phyloP scores from a whole-genome alignment of 2,888 invertebrate species.

The Acanthosepion lycidas region DNA sequence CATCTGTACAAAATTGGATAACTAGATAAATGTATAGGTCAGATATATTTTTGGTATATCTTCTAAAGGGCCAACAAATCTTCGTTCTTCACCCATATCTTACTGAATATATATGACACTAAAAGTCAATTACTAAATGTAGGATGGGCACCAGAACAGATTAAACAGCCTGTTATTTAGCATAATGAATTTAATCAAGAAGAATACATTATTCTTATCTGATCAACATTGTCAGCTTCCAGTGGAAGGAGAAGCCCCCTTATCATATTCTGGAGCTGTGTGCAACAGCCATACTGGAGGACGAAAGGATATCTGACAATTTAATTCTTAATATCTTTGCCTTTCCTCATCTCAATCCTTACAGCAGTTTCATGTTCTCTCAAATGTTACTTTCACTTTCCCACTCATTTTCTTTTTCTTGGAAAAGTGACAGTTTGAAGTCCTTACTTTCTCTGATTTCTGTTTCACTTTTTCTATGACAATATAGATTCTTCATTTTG shows the following conservation, averaged over 20 bases:
- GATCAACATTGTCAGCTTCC: constrained; percentile 33
- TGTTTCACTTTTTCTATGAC: no score
- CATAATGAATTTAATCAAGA: constrained; percentile 33
- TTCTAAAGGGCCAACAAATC: background rate
- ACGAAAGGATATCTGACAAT: background rate
- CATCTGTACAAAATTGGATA: background rate
- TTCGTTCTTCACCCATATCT: background rate
- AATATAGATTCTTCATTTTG: no score
- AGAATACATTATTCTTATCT: constrained; percentile 33
- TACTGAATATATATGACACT: constrained; percentile 10
- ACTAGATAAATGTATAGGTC: background rate
- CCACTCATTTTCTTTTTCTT: background rate
- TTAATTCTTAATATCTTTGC: background rate
- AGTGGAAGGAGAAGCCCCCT: constrained; percentile 8
- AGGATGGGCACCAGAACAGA: background rate
- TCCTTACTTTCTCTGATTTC: no score
- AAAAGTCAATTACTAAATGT: constrained; percentile 10
- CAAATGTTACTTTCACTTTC: background rate
- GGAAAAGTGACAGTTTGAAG: background rate
- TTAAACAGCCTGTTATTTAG: constrained; percentile 14
- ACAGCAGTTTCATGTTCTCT: background rate
- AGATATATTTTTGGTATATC: constrained; percentile 17
- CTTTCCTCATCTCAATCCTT: background rate
- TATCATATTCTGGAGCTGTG: background rate
- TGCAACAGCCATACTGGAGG: background rate